Percentiles rank a stretch among this genome's conserved stretches.
These are phyloP conservation scores for Scaptomyza reducta DNA, from an alignment of 2,888 invertebrate genomes.

Conservation along the genomic window DNA sequence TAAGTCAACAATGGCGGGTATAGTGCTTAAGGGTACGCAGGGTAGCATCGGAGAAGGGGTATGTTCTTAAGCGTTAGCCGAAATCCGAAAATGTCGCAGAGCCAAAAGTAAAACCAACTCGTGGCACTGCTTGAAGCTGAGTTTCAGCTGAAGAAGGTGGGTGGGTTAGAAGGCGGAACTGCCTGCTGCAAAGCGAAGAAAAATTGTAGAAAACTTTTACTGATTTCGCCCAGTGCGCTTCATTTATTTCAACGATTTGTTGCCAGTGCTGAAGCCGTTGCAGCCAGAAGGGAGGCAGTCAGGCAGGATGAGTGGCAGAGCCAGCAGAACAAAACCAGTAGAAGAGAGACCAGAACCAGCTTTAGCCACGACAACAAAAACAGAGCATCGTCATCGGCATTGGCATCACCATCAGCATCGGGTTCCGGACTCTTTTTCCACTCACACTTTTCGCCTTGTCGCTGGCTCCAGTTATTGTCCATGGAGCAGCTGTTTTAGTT, in stretches of 20 bases:
- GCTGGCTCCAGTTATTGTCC: constrained; percentile 59
- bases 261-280: constrained; percentile 57
- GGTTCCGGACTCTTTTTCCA: constrained; percentile 4
- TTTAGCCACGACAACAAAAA: constrained; percentile 13
- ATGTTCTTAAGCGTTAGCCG: constrained; percentile 60
- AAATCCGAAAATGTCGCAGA: constrained; percentile 77
- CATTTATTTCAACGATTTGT: constrained; percentile 81
- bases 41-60: constrained; percentile 1
- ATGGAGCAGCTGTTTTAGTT: constrained; percentile 79
- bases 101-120: constrained; percentile 65
- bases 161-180: constrained; percentile 4
- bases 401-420: constrained; percentile 16
- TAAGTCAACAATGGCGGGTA: constrained; percentile 71
- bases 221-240: constrained; percentile 80
- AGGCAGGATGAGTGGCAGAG: constrained; percentile 27
- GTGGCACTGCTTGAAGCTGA: constrained; percentile 24
- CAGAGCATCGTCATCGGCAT: constrained; percentile 2
- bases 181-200: constrained; percentile 75
- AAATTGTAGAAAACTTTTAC: constrained; percentile 79
- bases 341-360: constrained; percentile 23
- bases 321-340: constrained; percentile 15
- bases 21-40: constrained; percentile 2
- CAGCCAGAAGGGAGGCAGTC: constrained; percentile 20
- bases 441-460: constrained; percentile 7
- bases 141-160: background rate